phyloP scores from a whole-genome alignment of 2,113 vertebrate species.

The Gopherus evgoodei region DNA sequence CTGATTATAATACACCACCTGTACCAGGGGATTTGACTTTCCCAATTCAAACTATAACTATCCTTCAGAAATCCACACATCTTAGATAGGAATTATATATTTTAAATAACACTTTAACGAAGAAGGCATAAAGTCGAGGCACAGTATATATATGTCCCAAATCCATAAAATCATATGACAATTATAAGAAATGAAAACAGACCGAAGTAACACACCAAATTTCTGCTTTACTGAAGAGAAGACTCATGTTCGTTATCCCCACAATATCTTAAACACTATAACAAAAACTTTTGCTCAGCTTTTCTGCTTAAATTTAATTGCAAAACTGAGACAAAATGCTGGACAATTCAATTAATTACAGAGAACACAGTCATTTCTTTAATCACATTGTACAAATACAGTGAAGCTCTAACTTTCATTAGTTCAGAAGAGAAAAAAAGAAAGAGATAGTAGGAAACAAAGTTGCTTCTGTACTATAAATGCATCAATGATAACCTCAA shows the following conservation, averaged over 20 bases:
- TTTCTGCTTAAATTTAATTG: not conserved
- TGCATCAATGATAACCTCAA: accelerated
- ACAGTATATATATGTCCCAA: not conserved
- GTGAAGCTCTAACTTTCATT: not conserved
- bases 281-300: not conserved
- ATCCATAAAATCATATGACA: not conserved
- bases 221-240: not conserved
- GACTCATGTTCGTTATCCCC: not conserved
- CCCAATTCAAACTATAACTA: accelerated
- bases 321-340: not conserved
- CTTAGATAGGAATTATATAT: not conserved
- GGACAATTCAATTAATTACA: not conserved
- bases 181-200: not conserved
- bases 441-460: accelerated
- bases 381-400: not conserved
- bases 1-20: not conserved
- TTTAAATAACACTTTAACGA: not conserved
- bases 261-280: not conserved
- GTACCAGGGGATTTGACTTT: accelerated
- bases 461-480: no score
- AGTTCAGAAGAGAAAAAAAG: not conserved
- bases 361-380: not conserved
- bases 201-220: accelerated
- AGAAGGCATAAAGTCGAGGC: not conserved
- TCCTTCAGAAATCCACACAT: not conserved